Conservation (phyloP, 2,797 vertebrate genomes). For the Parambassis ranga region DNA sequence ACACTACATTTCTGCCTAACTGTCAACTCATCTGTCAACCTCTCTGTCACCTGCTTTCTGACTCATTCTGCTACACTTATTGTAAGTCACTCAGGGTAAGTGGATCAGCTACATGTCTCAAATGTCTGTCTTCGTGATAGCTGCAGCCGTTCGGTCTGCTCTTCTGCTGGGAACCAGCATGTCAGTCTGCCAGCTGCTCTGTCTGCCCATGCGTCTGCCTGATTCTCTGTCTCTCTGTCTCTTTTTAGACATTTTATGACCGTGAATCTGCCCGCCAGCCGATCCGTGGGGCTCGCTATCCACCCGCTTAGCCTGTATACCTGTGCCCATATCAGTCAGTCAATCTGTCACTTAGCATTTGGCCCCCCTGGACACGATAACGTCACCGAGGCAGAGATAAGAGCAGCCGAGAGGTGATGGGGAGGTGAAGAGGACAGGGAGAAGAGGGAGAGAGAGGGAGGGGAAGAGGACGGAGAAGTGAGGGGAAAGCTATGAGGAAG, state of each 20-base stretch:
- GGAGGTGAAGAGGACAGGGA: slow-evolving; percentile 15
- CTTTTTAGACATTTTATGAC: slow-evolving; percentile 24
- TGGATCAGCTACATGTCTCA: slow-evolving; percentile 31
- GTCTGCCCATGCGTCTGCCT: slow-evolving; percentile 15
- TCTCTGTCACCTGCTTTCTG: slow-evolving; percentile 36
- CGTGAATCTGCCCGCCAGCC: background rate
- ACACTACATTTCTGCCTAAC: slow-evolving; percentile 28
- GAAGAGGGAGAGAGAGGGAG: slow-evolving; percentile 6
- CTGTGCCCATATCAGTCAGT: slow-evolving; percentile 21
- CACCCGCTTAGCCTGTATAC: slow-evolving; percentile 4
- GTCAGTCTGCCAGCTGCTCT: slow-evolving; percentile 31
- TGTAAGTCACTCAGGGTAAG: slow-evolving; percentile 11
- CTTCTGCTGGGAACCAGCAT: slow-evolving; percentile 4
- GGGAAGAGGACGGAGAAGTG: no score
- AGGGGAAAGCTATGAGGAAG: background rate
- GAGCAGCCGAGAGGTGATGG: slow-evolving; percentile 21
- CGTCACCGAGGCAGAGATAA: slow-evolving; percentile 41
- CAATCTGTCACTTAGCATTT: slow-evolving; percentile 39
- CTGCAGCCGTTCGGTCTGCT: slow-evolving; percentile 37
- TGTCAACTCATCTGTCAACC: slow-evolving; percentile 39
- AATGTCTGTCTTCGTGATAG: slow-evolving; percentile 33
- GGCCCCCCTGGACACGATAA: slow-evolving; percentile 13
- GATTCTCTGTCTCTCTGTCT: background rate
- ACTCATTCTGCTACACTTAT: slow-evolving; percentile 32
- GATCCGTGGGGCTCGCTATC: slow-evolving; percentile 2